phyloP scores from a whole-genome alignment of 2,888 invertebrate species.

The Timema podura region DNA sequence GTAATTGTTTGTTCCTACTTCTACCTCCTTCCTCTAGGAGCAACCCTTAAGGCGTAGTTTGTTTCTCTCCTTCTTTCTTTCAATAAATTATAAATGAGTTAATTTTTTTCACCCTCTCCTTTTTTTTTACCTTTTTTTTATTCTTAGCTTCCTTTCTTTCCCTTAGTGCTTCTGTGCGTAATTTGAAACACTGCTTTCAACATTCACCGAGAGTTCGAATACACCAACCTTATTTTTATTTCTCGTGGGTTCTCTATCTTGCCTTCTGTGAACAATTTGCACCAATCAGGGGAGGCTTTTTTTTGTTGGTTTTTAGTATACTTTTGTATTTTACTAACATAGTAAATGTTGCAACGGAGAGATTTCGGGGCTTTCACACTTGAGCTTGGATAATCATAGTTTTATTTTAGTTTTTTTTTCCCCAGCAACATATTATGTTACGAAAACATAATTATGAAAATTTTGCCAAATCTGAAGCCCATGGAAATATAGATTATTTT shows the following conservation, averaged over 20 bases:
- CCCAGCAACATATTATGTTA: too few species aligned
- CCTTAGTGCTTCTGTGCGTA: not conserved
- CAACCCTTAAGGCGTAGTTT: constrained; percentile 10
- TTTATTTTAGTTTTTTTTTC: too few species aligned
- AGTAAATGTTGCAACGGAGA: too few species aligned
- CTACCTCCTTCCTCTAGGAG: not conserved
- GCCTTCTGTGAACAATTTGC: not conserved
- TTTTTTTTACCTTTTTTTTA: not conserved
- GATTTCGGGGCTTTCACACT: too few species aligned
- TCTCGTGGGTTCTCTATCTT: constrained; percentile 12
- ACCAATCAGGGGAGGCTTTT: not conserved
- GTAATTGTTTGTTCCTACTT: constrained; percentile 12
- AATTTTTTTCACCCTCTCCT: constrained; percentile 40
- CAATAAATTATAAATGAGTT: constrained; percentile 47
- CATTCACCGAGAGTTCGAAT: constrained; percentile 11
- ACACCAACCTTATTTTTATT: constrained; percentile 1
- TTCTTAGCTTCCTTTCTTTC: too few species aligned
- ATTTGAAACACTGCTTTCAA: constrained; percentile 6
- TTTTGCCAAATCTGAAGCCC: too few species aligned
- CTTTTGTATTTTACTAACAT: too few species aligned
- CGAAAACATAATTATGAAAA: too few species aligned
- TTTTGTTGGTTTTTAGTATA: too few species aligned
- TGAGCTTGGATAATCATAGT: too few species aligned
- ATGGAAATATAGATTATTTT: too few species aligned
- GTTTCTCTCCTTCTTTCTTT: constrained; percentile 36